Percentiles rank a stretch among this genome's conserved stretches.
These are phyloP conservation scores for Gavialis gangeticus DNA, from an alignment of 2,113 vertebrate species.

Conservation along the genomic window DNA sequence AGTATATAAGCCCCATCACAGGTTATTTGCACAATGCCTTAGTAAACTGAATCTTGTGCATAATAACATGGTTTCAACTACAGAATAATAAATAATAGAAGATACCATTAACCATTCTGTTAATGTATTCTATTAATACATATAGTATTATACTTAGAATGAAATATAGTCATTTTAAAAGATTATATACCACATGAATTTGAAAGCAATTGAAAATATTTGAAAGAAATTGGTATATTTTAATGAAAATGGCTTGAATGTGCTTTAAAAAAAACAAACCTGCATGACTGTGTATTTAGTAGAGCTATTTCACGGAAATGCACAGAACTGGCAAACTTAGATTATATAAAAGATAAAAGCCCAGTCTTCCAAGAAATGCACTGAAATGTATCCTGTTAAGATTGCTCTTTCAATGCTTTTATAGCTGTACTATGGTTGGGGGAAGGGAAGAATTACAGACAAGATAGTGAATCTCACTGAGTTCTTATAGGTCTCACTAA, in stretches of 20 bases:
- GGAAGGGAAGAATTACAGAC: slow-evolving; percentile 53
- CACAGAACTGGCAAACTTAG: neutral
- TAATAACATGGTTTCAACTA: neutral
- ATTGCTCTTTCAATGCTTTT: slow-evolving; percentile 45
- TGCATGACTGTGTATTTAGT: neutral
- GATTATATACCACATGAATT: too few relatives aligned
- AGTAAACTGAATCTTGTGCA: neutral
- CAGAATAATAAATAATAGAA: neutral
- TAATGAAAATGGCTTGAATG: neutral
- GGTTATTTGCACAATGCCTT: neutral
- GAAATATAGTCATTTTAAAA: too few relatives aligned
- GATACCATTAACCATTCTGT: neutral
- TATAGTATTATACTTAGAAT: too few relatives aligned
- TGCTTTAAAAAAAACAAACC: neutral
- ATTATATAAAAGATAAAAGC: slow-evolving; percentile 30
- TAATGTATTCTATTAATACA: too few relatives aligned
- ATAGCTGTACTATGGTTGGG: slow-evolving; percentile 14
- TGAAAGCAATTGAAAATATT: neutral
- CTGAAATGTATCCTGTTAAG: slow-evolving; percentile 24
- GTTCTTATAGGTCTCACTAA: slow-evolving; percentile 39
- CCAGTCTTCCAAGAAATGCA: neutral
- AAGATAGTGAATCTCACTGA: slow-evolving; percentile 2
- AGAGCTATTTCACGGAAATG: neutral
- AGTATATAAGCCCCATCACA: too few relatives aligned
- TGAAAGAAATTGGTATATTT: neutral